A percentile compares a stretch with the other conserved stretches of the same genome.
Conservation (phyloP, 2,113 vertebrate genomes). For the Limnothrissa miodon region DNA sequence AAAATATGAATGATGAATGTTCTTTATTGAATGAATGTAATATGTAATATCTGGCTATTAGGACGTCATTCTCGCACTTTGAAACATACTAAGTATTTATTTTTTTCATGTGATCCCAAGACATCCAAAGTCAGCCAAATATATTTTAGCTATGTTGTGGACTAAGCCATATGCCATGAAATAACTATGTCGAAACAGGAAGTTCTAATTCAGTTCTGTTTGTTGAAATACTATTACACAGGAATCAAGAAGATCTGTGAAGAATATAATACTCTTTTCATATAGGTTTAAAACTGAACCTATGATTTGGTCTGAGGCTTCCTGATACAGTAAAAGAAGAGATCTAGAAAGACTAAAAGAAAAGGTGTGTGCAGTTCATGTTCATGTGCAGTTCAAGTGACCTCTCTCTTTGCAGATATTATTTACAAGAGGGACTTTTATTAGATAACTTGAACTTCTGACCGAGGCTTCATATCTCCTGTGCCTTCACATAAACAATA, state of each 20-base stretch:
- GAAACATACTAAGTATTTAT: not conserved
- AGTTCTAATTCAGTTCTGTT: not conserved
- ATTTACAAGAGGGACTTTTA: not conserved
- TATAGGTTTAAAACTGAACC: not conserved
- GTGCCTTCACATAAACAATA: slow-evolving; percentile 1
- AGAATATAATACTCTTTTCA: not conserved
- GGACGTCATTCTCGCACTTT: not conserved
- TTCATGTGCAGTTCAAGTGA: not conserved
- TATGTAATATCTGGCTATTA: not conserved
- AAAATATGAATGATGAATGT: too few species aligned
- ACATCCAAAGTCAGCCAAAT: not conserved
- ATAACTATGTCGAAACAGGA: not conserved
- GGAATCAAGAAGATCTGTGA: not conserved
- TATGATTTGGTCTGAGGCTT: not conserved
- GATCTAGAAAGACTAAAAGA: not conserved
- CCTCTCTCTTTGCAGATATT: not conserved
- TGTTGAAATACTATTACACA: not conserved
- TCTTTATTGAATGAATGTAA: too few species aligned
- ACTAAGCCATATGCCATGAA: not conserved
- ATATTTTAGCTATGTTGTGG: not conserved
- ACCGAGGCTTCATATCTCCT: not conserved
- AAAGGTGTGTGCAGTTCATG: not conserved
- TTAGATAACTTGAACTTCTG: not conserved
- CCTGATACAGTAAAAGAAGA: not conserved
- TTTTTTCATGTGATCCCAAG: not conserved